phyloP scores from a whole-genome alignment of 1,140 invertebrate species.

The Bathynomus jamesi region DNA sequence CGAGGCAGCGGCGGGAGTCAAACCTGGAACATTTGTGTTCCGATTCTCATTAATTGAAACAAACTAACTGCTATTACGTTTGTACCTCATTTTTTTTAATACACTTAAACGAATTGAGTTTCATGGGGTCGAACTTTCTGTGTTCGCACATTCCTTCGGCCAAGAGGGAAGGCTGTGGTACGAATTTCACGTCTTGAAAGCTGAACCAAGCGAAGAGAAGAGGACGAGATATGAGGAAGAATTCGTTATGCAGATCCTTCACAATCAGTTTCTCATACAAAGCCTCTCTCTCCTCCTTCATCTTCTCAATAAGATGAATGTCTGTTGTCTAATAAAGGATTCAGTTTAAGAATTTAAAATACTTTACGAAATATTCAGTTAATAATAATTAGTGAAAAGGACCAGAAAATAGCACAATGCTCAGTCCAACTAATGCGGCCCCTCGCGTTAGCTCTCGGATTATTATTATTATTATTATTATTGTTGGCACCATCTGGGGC shows the following conservation, averaged over 20 bases:
- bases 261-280: conserved; percentile 16
- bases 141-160: conserved; percentile 28
- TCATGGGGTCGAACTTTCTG: conserved; percentile 22
- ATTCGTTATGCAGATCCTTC: conserved; percentile 16
- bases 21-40: too few relatives aligned
- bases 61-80: too few relatives aligned
- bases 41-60: too few relatives aligned
- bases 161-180: conserved; percentile 23
- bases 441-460: too few relatives aligned
- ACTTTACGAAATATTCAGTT: too few relatives aligned
- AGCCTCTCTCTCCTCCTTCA: conserved; percentile 15
- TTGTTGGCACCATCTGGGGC: too few relatives aligned
- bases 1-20: too few relatives aligned
- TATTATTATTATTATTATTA: too few relatives aligned
- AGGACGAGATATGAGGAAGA: conserved; percentile 19
- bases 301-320: neutral
- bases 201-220: conserved; percentile 29
- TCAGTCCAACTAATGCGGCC: too few relatives aligned
- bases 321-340: neutral
- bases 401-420: too few relatives aligned
- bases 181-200: conserved; percentile 19
- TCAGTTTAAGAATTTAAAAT: too few relatives aligned
- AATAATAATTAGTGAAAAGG: too few relatives aligned
- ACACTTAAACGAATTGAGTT: conserved; percentile 23
- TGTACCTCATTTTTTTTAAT: conserved; percentile 19